Conservation (phyloP, 2,113 vertebrate genomes). For the Mustelus asterias region DNA sequence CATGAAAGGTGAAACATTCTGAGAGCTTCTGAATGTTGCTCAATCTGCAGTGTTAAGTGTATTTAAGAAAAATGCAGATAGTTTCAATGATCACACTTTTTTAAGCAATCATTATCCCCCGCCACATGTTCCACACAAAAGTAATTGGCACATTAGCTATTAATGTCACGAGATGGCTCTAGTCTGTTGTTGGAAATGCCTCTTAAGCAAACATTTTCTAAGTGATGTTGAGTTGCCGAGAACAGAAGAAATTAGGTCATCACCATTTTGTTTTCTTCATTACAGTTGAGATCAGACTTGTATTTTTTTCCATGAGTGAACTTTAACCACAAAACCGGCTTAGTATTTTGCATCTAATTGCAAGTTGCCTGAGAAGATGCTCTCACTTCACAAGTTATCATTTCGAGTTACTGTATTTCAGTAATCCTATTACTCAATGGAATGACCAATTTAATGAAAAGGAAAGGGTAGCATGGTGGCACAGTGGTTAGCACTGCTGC, state of each 20-base stretch:
- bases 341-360: background rate
- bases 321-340: background rate
- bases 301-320: background rate
- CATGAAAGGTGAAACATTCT: background rate
- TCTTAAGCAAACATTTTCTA: background rate
- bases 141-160: background rate
- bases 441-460: background rate
- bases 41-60: background rate
- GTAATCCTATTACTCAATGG: background rate
- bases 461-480: too few species aligned
- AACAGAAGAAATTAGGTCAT: background rate
- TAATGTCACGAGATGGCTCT: background rate
- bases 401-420: background rate
- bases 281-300: background rate
- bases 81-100: background rate
- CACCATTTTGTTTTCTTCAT: background rate
- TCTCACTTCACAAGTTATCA: background rate
- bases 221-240: background rate
- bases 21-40: background rate
- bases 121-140: background rate
- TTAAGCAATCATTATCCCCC: background rate
- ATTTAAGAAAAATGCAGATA: background rate
- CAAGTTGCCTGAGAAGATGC: background rate
- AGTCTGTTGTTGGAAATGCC: background rate
- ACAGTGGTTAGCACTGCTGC: too few species aligned